Evolutionary conservation across 2,888 invertebrate genomes (phyloP), one percentile per base, ranked within the genome.

Genomic region (Troilus luridus): DNA sequence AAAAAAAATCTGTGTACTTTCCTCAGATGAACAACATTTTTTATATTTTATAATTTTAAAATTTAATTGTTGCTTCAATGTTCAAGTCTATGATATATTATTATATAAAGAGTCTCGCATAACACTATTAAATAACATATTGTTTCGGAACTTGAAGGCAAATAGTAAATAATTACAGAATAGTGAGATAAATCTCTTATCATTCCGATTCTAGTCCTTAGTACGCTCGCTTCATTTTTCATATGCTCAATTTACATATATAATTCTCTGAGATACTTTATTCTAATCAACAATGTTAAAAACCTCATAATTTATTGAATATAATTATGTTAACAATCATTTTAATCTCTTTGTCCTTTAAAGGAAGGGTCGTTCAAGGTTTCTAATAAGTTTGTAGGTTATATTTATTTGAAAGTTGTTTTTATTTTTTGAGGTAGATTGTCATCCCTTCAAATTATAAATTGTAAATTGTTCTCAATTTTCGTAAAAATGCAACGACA

Each of bases 391-490:
- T 85, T 85, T 85, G 85, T 85, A 85, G 85, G 85, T 85, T 85
- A 85, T 85, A 85, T 85, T 58, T 85, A 21, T 85, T 85, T 58
- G n/a, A 58, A 85, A 85, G 27, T 56, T 85, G n/a, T 56, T 56
- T 54, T 85, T 85, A 64, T 85, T 17, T 21, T 54, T 81, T 19
- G n/a, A 3, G 21, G 58, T 85, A n/a, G 56, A 85, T 85, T 85
- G 12, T 85, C 85, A 58, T 12, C 56, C 41, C n/a, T 77, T 77
- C 24, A 27, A 77, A 77, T 77, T 77, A 77, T 41, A 17, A 6
- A 24, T 41, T 8, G 41, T 41, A 17, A 8, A 41, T 27, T 17
- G 17, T 0, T 41, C 17, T 19, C 19, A 27, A 17, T 41, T 77
- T 41, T 77, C 41, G 8, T 17, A 77, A 72, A 77, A 77, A 77